Conservation (phyloP, 2,113 vertebrate species). For the Rhabdomys dilectus region DNA sequence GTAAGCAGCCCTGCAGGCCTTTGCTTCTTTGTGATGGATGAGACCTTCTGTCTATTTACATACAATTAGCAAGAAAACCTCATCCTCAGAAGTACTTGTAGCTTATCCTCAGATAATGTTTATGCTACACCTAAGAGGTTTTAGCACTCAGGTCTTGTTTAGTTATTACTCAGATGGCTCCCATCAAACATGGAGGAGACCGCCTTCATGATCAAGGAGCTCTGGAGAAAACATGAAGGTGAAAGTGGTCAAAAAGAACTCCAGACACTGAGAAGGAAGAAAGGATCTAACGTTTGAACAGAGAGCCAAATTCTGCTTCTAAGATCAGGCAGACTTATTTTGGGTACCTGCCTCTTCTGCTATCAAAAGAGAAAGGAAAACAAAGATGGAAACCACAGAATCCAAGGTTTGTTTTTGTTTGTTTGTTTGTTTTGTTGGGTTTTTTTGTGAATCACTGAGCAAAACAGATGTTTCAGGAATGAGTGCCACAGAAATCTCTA, state of each 20-base stretch:
- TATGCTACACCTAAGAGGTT: background rate
- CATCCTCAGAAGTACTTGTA: background rate
- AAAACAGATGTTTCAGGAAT: background rate
- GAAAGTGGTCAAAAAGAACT: slow-evolving; percentile 2
- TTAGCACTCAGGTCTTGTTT: background rate
- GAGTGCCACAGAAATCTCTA: background rate
- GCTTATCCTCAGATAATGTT: background rate
- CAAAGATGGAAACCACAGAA: no score
- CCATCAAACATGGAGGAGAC: background rate
- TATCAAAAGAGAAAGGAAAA: background rate
- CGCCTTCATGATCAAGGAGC: background rate
- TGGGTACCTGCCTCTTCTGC: background rate
- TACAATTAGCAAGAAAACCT: background rate
- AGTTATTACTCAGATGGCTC: slow-evolving; percentile 44
- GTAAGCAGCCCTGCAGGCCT: background rate
- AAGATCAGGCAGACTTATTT: background rate
- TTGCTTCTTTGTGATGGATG: background rate
- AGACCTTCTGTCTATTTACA: background rate
- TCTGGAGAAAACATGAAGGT: slow-evolving; percentile 46
- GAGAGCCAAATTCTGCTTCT: background rate
- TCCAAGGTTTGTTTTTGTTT: no score
- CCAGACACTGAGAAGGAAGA: background rate
- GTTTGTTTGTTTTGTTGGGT: no score
- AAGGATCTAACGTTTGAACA: background rate
- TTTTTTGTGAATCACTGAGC: background rate